Conservation (phyloP, 2,797 vertebrate genomes). For the Tympanoctomys barrerae region DNA sequence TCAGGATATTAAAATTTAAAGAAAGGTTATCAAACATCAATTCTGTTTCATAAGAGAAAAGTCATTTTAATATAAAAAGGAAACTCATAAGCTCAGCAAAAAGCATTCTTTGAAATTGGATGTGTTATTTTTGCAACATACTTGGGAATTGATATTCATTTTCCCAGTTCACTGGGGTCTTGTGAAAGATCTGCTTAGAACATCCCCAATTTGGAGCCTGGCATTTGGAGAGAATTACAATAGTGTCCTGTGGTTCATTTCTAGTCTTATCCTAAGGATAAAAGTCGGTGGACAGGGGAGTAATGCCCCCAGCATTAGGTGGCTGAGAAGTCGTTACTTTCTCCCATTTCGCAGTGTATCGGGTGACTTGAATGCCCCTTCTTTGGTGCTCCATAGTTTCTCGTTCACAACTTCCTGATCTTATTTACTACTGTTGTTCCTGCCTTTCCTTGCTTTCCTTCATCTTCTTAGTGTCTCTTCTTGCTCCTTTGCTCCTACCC, state of each 20-base stretch:
- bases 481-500: neutral
- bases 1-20: conserved; percentile 62
- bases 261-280: neutral
- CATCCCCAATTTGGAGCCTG: neutral
- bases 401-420: neutral
- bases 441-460: neutral
- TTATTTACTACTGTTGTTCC: neutral
- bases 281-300: neutral
- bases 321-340: neutral
- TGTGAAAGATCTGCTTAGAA: neutral
- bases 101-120: conserved; percentile 26
- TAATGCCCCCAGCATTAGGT: neutral
- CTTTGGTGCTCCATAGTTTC: neutral
- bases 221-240: neutral
- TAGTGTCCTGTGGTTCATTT: neutral
- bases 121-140: neutral
- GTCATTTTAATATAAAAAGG: conserved; percentile 47
- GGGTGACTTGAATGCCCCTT: neutral
- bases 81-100: conserved; percentile 30
- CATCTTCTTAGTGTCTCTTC: neutral
- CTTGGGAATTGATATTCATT: neutral
- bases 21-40: conserved; percentile 38
- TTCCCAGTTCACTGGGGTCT: neutral
- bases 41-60: conserved; percentile 49
- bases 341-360: neutral